phyloP scores from a whole-genome alignment of 2,797 vertebrate species.

The Chelon auratus region DNA sequence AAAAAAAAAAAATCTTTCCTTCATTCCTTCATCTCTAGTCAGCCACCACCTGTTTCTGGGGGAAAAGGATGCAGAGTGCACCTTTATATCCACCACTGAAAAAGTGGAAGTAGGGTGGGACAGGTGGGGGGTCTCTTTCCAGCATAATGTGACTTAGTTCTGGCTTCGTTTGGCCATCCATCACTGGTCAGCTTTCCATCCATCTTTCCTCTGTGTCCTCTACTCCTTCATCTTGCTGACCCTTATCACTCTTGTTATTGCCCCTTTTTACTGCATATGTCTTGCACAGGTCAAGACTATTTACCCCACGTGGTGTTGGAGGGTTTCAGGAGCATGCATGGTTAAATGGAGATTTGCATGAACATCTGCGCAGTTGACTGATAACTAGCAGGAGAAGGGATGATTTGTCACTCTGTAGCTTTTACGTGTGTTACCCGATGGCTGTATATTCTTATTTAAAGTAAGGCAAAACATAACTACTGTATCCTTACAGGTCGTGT shows the following conservation, averaged over 20 bases:
- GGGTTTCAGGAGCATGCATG: slow-evolving; percentile 14
- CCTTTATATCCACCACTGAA: slow-evolving; percentile 53
- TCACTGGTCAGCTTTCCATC: slow-evolving; percentile 48
- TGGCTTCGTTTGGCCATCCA: slow-evolving; percentile 34
- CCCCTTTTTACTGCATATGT: slow-evolving; percentile 26
- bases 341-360: slow-evolving; percentile 44
- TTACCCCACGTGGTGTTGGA: slow-evolving; percentile 41
- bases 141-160: slow-evolving; percentile 43
- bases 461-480: neutral
- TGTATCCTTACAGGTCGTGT: neutral
- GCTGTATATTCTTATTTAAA: too few species aligned
- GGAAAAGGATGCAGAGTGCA: slow-evolving; percentile 41
- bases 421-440: neutral
- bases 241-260: slow-evolving; percentile 40
- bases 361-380: slow-evolving; percentile 58
- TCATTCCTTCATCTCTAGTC: slow-evolving; percentile 47
- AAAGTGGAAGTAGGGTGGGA: slow-evolving; percentile 7
- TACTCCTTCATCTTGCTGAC: slow-evolving; percentile 57
- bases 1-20: slow-evolving; percentile 26
- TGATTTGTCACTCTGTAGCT: slow-evolving; percentile 28
- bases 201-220: slow-evolving; percentile 52
- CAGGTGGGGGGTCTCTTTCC: slow-evolving; percentile 14
- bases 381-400: slow-evolving; percentile 32
- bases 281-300: slow-evolving; percentile 48
- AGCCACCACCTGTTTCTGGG: slow-evolving; percentile 40